A percentile compares a stretch with the other conserved stretches of the same genome.
Conservation (phyloP, 2,888 invertebrate genomes). For the Tenthredo mesomela region DNA sequence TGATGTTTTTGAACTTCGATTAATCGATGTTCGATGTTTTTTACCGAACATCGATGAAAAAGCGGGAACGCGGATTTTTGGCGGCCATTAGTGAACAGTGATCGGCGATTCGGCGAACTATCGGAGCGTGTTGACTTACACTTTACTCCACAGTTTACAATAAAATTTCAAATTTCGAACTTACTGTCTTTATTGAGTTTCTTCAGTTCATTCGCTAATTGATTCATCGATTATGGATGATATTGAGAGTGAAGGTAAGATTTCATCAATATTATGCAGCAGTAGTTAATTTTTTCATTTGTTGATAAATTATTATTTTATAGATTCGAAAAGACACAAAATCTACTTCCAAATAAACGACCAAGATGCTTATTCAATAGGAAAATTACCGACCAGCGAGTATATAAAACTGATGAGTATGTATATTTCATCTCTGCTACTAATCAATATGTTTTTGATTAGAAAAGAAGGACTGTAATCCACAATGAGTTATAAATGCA, state of each 20-base stretch:
- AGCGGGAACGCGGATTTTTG: neutral
- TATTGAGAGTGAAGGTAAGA: neutral
- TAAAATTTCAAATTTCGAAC: neutral
- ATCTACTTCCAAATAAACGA: neutral
- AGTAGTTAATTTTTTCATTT: neutral
- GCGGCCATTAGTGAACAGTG: neutral
- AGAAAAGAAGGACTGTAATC: no score
- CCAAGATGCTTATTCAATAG: neutral
- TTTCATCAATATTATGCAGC: neutral
- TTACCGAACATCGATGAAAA: constrained; percentile 4
- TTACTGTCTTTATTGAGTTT: neutral
- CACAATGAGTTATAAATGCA: neutral
- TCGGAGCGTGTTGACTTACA: neutral
- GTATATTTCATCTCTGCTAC: no score
- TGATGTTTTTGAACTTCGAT: constrained; percentile 13
- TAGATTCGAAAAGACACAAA: neutral
- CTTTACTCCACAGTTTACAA: neutral
- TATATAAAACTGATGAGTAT: no score
- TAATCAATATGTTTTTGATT: no score
- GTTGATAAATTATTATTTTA: neutral
- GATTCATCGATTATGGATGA: neutral
- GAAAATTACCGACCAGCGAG: no score
- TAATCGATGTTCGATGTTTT: constrained; percentile 18
- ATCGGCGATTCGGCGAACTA: neutral
- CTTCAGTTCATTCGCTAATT: neutral